Base-by-base conservation (phyloP, 2,797 vertebrate species). In the Rhinichthys osculus region DNA sequence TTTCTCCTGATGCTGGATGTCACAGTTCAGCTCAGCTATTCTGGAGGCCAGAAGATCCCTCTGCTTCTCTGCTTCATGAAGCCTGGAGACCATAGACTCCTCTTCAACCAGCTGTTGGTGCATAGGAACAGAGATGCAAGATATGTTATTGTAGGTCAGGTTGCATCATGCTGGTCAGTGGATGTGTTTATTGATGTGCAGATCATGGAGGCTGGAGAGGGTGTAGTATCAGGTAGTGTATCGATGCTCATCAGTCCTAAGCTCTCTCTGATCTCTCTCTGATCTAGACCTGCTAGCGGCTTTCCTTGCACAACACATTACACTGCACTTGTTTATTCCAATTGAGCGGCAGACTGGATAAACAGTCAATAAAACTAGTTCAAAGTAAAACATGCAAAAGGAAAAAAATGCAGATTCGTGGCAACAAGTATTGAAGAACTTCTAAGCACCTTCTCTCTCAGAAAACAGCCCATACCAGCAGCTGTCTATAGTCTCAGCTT, bases 191-290 rank as follows among this genome's bases (percentile, higher is more conserved):
- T 82, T 38, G 27, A n/a, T 72, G 23, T 86, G 66, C 19, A 40
- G 23, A 35, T 83, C 42, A 42, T 66, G 14, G 50, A 54, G 73
- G 47, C n/a, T 70, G 62, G 23, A 67, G 42, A 67, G 86, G 23
- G 86, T 64, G 83, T 88, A 91, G 87, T 50, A 50, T 17, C 91
- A 93, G 77, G 85, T 85, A 76, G 88, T 90, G 78, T 89, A 88
- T 83, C 90, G 90, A 52, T 88, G 83, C 21, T 85, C 88, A 35
- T 91, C 90, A 54, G 87, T 76, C 72, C 89, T 83, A 23, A 91
- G 71, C 64, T 71, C 82, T 66, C 64, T 33, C 64, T 66, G 30
- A 74, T 59, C 52, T 54, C 44, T 66, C 69, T 86, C 62, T 89
- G 74, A 50, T 84, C 72, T 70, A 77, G 86, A 23, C 76, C 78